Evolutionary conservation across 2,113 vertebrate genomes (phyloP), one percentile per base, ranked within the genome.

Genomic region (Narcine bancroftii): DNA sequence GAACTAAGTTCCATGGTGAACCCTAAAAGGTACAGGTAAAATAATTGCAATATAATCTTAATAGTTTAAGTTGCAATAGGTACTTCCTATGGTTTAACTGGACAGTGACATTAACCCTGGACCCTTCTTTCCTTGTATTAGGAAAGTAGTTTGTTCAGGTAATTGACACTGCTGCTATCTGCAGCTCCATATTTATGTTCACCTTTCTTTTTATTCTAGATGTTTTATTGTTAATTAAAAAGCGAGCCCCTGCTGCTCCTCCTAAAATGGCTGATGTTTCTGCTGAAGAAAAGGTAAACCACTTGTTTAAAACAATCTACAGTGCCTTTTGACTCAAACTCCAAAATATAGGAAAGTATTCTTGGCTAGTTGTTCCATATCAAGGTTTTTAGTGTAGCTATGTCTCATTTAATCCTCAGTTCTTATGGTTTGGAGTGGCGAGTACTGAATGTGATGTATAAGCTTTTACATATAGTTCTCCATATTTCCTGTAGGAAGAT

Each of bases 261-360:
- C 97, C 97, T 21, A 99, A 98, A 95, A 98, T 97, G 96, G 93
- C 96, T 29, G 99, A 99, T 0, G 96, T 99, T 93, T 97, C 97
- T 5, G 94, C 97, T 69, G 99, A 99, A 65, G 99, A 99, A 93
- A 98, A 99, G 94, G 99, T 99, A 65, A 93, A 95, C 0, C 26
- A 33, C n/a, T n/a, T 36, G 6, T 92, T 81, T 66, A 24, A 73
- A 60, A 9, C 1, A 10, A 60, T 63, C 73, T 60, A 29, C 33
- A 29, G 33, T 39, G 39, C n/a, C 42, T 29, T 69, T 69, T 47
- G 56, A 5, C 3, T 89, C 2, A 33, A 69, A 33, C 0, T 39
- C 26, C 39, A 36, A n/a, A 69, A 29, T 65, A 47, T 91, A 66
- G 24, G 63, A 69, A 91, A 69, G 17, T 26, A 39, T 19, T 15